Evolutionary conservation across 2,888 invertebrate species (phyloP).

Genomic region (Steromphala cineraria): DNA sequence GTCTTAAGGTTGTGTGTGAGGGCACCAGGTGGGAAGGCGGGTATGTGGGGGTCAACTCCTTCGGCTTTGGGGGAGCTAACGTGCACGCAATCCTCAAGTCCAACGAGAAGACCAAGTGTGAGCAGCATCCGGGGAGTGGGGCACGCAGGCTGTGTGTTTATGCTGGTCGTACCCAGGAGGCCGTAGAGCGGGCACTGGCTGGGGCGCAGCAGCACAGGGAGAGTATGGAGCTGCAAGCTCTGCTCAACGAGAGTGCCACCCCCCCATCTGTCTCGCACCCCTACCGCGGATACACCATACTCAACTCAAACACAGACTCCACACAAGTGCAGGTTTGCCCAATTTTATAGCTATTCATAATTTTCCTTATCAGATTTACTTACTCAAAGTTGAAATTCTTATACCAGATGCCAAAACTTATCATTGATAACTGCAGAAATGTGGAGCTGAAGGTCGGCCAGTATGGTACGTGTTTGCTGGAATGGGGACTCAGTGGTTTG

Average conservation of each 20-base stretch:
- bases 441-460: slow-evolving; percentile 81
- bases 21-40: slow-evolving; percentile 92
- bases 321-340: slow-evolving; percentile 55
- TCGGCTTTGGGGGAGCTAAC: slow-evolving; percentile 93
- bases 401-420: too few species aligned
- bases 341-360: background rate
- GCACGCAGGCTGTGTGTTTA: slow-evolving; percentile 85
- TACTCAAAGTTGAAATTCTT: background rate
- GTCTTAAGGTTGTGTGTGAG: slow-evolving; percentile 90
- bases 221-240: slow-evolving; percentile 67
- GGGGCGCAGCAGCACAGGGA: slow-evolving; percentile 81
- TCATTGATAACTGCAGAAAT: slow-evolving; percentile 58
- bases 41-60: slow-evolving; percentile 94
- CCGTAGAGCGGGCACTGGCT: slow-evolving; percentile 84
- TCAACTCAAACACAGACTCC: slow-evolving; percentile 78
- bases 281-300: slow-evolving; percentile 87
- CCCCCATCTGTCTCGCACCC: slow-evolving; percentile 84
- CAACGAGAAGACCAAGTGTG: slow-evolving; percentile 36
- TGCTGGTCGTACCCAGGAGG: slow-evolving; percentile 90
- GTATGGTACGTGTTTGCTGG: slow-evolving; percentile 97
- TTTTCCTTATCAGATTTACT: background rate
- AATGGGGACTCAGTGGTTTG: slow-evolving; percentile 98
- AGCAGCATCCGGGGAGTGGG: slow-evolving; percentile 72
- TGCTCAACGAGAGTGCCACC: slow-evolving; percentile 67
- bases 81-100: slow-evolving; percentile 78